Percentiles rank a stretch among this genome's conserved stretches.
These are phyloP conservation scores for Tiphia femorata DNA, from an alignment of 2,888 invertebrate species.

Conservation along the genomic window DNA sequence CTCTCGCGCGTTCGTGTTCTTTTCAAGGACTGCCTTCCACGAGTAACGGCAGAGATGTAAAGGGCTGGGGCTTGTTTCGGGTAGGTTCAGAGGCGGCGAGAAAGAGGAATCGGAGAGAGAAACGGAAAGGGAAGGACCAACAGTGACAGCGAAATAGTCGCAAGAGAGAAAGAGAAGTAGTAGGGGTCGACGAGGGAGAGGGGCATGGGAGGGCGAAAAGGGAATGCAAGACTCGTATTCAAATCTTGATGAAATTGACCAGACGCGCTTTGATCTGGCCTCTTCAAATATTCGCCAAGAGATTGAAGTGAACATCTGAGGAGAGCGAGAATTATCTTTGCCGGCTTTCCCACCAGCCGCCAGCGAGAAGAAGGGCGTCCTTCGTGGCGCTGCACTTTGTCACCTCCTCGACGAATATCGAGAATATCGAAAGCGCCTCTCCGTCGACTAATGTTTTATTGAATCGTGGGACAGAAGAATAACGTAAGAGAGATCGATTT, in stretches of 20 bases:
- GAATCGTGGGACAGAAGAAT: too few relatives aligned
- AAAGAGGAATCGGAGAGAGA: conserved; percentile 9
- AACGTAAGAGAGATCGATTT: too few relatives aligned
- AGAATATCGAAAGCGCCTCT: too few relatives aligned
- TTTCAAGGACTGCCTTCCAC: conserved; percentile 39
- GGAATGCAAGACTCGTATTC: conserved; percentile 58
- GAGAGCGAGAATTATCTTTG: conserved; percentile 60
- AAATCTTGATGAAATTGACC: conserved; percentile 70
- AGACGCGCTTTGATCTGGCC: conserved; percentile 68
- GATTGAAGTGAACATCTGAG: conserved; percentile 68
- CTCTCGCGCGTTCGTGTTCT: conserved; percentile 29
- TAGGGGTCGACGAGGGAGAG: background rate
- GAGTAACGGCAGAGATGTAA: conserved; percentile 51
- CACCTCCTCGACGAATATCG: too few relatives aligned
- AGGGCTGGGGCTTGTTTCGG: conserved; percentile 38
- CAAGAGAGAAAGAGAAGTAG: conserved; percentile 6
- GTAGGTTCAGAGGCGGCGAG: conserved; percentile 24
- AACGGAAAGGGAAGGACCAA: conserved; percentile 12
- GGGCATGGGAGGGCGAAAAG: conserved; percentile 8
- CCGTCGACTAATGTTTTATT: too few relatives aligned
- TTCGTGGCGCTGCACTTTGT: too few relatives aligned
- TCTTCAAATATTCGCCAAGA: conserved; percentile 68
- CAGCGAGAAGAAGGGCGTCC: conserved; percentile 28
- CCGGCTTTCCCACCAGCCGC: conserved; percentile 10
- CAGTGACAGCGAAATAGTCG: too few relatives aligned